Evolutionary conservation across 2,888 invertebrate genomes (phyloP).

Genomic region (Chrysina gloriosa): DNA sequence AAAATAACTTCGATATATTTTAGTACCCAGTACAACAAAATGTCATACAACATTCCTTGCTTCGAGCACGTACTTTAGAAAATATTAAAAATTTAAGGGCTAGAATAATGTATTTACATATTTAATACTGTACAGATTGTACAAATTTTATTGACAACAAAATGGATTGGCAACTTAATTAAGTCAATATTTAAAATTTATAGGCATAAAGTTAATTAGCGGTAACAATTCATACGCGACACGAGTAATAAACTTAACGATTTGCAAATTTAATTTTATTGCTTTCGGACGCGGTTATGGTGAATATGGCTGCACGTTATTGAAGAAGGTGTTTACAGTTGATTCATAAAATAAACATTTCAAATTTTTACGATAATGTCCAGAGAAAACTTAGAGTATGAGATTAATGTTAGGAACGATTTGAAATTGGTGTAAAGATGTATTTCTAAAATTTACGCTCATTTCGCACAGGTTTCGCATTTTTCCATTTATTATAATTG

Average conservation of each 20-base stretch:
- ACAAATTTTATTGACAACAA: neutral
- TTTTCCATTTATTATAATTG: too few relatives aligned
- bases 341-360: slow-evolving; percentile 18
- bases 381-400: neutral
- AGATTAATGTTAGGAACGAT: neutral
- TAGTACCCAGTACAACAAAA: slow-evolving; percentile 25
- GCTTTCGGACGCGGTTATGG: slow-evolving; percentile 3
- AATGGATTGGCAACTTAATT: neutral
- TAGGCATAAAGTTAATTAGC: neutral
- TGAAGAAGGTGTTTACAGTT: slow-evolving; percentile 19
- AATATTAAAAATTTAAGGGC: neutral
- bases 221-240: neutral
- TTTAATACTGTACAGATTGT: too few relatives aligned
- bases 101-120: neutral
- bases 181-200: neutral
- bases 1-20: slow-evolving; percentile 43
- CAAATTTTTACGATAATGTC: slow-evolving; percentile 21
- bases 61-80: neutral
- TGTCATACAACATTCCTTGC: slow-evolving; percentile 21
- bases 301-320: neutral
- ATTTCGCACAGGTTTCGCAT: too few relatives aligned
- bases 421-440: neutral
- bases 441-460: too few relatives aligned
- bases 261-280: slow-evolving; percentile 21
- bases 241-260: slow-evolving; percentile 2